Evolutionary conservation across 2,797 vertebrate species (phyloP), one percentile per base, ranked within the genome.

Genomic region (Coregonus ussuriensis): DNA sequence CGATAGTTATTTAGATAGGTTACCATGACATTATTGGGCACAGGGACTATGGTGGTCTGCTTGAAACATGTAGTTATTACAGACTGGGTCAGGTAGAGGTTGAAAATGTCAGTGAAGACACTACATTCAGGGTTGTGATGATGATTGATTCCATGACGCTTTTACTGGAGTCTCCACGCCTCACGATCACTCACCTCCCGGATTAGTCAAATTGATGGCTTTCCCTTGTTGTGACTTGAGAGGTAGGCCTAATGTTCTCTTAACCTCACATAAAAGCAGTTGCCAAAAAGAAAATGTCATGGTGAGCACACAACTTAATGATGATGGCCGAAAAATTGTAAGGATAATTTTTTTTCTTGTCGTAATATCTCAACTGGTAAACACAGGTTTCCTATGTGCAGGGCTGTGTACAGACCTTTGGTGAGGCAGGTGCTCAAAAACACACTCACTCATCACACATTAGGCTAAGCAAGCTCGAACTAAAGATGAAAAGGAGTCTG

Each of bases 201-300:
- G 86, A 80, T 89, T 88, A 90, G 85, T 81, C 78, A 91, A 92
- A 94, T 87, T 56, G 91, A 94, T 87, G 82, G 81, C 54, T 54
- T 33, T 68, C 76, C 56, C 35, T 77, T 82, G 78, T 83, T 81
- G 69, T 70, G 6, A 74, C 81, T 67, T 21, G 78, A 86, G 81
- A 83, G 79, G 5, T 37, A 6, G 35, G 35, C 35, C 82, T 77
- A 78, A 87, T 89, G 88, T 86, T 85, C 69, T 82, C 80, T 84
- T 85, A 81, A 71, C 79, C 77, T 83, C 79, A 25, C 25, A 18
- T 86, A 79, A 83, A 74, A 85, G 74, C 71, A 65, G 69, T 71
- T 37, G 63, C 25, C 54, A 74, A 71, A 59, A 6, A 9, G n/a
- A 72, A 78, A n/a, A 37, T 54, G 74, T 77, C 47, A 66, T 69